Evolutionary conservation across 2,113 vertebrate genomes (phyloP).

Genomic region (Megaleporinus macrocephalus): DNA sequence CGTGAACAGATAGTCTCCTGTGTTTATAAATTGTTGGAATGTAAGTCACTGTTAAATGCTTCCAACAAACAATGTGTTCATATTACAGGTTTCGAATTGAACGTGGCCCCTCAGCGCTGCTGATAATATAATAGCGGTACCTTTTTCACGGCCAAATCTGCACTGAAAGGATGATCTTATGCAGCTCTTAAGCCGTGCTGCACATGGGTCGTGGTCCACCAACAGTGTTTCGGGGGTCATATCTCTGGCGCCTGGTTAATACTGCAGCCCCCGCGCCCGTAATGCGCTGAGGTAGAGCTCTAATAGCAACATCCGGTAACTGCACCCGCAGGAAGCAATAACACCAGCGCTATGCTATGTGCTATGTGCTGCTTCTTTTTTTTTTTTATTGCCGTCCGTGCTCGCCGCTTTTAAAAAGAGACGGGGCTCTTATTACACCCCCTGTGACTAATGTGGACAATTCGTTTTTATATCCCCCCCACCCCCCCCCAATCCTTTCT

Average conservation of each 20-base stretch:
- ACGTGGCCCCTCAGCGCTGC: not conserved
- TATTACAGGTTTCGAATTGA: no score
- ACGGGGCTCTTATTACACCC: conserved; percentile 50
- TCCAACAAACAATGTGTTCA: not conserved
- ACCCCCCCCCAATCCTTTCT: conserved; percentile 18
- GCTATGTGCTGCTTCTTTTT: not conserved
- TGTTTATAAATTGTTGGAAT: not conserved
- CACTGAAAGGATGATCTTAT: not conserved
- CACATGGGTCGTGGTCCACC: not conserved
- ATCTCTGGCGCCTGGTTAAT: conserved; percentile 19
- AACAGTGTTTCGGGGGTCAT: not conserved
- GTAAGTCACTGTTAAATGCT: not conserved
- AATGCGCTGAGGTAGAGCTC: conserved; percentile 7
- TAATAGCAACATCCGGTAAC: conserved; percentile 35
- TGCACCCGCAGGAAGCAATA: conserved; percentile 48
- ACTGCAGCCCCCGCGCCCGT: not conserved
- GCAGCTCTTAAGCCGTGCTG: not conserved
- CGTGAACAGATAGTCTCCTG: no score
- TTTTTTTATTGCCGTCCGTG: conserved; percentile 27
- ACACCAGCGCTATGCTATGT: not conserved
- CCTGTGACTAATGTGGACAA: conserved; percentile 66
- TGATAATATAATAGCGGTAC: conserved; percentile 14
- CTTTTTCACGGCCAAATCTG: conserved; percentile 52
- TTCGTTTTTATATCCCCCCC: conserved; percentile 61
- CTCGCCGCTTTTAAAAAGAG: conserved; percentile 37